phyloP scores from a whole-genome alignment of 2,113 vertebrate genomes.

The Rutilus rutilus region DNA sequence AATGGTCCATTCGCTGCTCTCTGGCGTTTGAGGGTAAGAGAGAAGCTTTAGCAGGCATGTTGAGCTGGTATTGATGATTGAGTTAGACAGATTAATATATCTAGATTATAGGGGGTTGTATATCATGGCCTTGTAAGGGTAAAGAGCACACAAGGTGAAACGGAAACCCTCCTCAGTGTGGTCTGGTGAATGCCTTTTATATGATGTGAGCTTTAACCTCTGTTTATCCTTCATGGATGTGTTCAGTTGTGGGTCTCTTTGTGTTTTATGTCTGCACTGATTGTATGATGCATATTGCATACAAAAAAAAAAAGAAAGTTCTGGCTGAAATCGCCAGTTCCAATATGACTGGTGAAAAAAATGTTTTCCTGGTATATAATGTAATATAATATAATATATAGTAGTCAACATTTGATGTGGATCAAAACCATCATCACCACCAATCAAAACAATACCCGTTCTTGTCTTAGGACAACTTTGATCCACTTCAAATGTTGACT shows the following conservation, averaged over 20 bases:
- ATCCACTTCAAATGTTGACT: too few species aligned
- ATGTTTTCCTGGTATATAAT: too few species aligned
- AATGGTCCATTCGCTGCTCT: slow-evolving; percentile 22
- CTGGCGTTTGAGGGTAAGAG: background rate
- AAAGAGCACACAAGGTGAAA: slow-evolving; percentile 29
- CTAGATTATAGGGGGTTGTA: slow-evolving; percentile 16
- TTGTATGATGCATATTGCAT: background rate
- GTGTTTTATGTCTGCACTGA: background rate
- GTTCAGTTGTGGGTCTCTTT: background rate
- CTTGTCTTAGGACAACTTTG: too few species aligned
- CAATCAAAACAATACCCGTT: too few species aligned
- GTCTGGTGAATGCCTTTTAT: slow-evolving; percentile 3
- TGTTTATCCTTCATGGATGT: background rate
- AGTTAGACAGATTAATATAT: slow-evolving; percentile 44
- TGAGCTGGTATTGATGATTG: slow-evolving; percentile 28
- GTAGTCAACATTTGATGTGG: too few species aligned
- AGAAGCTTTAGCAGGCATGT: slow-evolving; percentile 6
- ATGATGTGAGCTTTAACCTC: slow-evolving; percentile 36
- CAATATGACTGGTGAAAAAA: background rate
- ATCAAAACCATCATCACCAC: too few species aligned
- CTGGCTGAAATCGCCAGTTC: background rate
- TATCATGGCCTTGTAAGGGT: slow-evolving; percentile 27
- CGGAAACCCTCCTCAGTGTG: background rate
- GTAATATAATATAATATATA: too few species aligned
- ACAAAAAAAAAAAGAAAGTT: background rate